phyloP scores from a whole-genome alignment of 2,888 invertebrate species.

The Bombylius discolor region DNA sequence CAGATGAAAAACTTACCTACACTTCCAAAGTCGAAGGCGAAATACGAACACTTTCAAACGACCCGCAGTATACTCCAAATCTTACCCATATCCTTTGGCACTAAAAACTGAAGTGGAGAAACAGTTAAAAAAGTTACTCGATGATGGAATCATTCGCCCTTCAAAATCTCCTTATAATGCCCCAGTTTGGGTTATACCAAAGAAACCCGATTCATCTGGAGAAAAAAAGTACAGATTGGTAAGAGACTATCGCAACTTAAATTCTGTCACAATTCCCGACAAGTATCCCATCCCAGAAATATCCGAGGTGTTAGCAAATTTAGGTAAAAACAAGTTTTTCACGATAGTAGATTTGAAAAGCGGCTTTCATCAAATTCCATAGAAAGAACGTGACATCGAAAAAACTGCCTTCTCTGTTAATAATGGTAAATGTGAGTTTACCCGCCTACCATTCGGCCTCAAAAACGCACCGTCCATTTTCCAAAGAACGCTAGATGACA shows the following conservation, averaged over 20 bases:
- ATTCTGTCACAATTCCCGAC: not conserved
- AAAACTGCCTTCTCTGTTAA: slow-evolving; percentile 6
- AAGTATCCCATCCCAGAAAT: slow-evolving; percentile 7
- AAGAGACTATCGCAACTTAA: slow-evolving; percentile 5
- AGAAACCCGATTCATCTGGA: too few species aligned
- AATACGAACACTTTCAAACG: not conserved
- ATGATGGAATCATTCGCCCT: slow-evolving; percentile 7
- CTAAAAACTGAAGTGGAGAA: not conserved
- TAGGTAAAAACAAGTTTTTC: slow-evolving; percentile 6
- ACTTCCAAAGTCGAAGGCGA: not conserved
- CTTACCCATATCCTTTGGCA: not conserved
- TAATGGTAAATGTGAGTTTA: slow-evolving; percentile 8
- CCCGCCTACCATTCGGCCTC: slow-evolving; percentile 6
- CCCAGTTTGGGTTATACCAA: slow-evolving; percentile 6
- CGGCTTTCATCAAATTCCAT: slow-evolving; percentile 2
- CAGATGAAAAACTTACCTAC: not conserved
- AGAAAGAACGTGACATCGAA: slow-evolving; percentile 1
- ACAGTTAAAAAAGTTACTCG: not conserved
- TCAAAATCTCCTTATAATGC: slow-evolving; percentile 14
- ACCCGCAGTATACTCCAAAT: not conserved
- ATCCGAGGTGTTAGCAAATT: slow-evolving; percentile 5
- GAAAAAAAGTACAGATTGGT: not conserved
- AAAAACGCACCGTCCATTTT: slow-evolving; percentile 9
- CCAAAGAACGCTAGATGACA: slow-evolving; percentile 6
- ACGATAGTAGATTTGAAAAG: too few species aligned